Evolutionary conservation across 2,113 vertebrate species (phyloP).

Genomic region (Gobio gobio): DNA sequence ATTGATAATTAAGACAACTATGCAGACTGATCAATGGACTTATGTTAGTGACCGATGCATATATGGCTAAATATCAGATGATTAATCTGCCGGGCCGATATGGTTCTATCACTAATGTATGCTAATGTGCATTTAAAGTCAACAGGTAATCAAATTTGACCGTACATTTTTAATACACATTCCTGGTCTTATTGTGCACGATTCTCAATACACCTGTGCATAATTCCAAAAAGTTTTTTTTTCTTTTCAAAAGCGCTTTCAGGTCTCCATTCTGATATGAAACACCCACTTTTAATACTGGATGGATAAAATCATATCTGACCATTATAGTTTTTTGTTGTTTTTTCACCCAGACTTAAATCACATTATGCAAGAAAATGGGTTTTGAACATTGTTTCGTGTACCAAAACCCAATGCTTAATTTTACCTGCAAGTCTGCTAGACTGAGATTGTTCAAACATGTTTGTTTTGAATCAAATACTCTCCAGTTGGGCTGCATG

Average conservation of each 20-base stretch:
- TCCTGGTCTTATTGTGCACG: too few species aligned
- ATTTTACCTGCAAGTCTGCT: too few species aligned
- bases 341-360: too few species aligned
- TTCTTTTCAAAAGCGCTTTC: neutral
- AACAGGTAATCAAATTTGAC: neutral
- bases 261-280: neutral
- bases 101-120: neutral
- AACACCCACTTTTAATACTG: neutral
- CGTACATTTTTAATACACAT: neutral
- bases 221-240: too few species aligned
- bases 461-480: too few species aligned
- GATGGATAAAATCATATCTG: neutral
- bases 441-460: too few species aligned
- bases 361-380: neutral
- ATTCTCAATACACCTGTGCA: too few species aligned
- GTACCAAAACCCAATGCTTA: neutral
- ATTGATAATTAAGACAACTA: neutral
- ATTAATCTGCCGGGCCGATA: neutral
- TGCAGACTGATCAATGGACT: neutral
- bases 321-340: neutral
- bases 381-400: neutral
- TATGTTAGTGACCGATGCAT: neutral
- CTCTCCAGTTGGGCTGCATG: neutral
- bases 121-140: neutral
- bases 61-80: neutral